Percentiles rank a stretch among this genome's conserved stretches.
phyloP scores from a whole-genome alignment of 1,140 invertebrate species.

The Ganaspis sp. region DNA sequence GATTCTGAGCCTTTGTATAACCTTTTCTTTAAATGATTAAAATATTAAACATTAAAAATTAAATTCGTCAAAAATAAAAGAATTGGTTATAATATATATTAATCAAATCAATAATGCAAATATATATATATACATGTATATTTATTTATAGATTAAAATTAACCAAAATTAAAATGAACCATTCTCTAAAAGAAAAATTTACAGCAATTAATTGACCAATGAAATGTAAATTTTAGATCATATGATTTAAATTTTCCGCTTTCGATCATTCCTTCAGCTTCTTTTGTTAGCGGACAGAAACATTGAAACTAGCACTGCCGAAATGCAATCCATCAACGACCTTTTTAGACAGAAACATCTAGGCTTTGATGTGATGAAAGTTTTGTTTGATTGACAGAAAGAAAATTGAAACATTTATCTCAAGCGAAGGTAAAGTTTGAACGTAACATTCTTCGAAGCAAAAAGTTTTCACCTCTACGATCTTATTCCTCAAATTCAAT shows the following conservation, averaged over 20 bases:
- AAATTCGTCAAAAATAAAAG: no score
- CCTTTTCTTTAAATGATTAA: no score
- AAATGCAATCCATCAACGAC: slow-evolving; percentile 1
- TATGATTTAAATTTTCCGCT: background rate
- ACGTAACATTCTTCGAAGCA: background rate
- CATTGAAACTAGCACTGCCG: background rate
- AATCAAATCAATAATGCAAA: no score
- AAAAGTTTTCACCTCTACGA: background rate
- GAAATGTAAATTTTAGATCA: background rate
- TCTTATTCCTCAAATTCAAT: background rate
- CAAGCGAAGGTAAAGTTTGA: background rate
- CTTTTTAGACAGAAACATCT: background rate
- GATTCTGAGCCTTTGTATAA: no score
- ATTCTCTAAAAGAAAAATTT: no score
- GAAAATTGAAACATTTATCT: slow-evolving; percentile 15
- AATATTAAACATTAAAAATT: no score
- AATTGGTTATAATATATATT: no score
- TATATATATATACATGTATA: no score
- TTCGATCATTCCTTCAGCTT: background rate
- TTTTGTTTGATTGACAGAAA: background rate
- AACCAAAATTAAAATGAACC: no score
- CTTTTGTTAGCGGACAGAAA: background rate
- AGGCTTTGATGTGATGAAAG: background rate
- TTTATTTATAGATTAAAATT: no score
- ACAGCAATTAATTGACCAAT: background rate